Base-by-base conservation (phyloP, 2,888 invertebrate genomes). In the Spicauda simplicius region DNA sequence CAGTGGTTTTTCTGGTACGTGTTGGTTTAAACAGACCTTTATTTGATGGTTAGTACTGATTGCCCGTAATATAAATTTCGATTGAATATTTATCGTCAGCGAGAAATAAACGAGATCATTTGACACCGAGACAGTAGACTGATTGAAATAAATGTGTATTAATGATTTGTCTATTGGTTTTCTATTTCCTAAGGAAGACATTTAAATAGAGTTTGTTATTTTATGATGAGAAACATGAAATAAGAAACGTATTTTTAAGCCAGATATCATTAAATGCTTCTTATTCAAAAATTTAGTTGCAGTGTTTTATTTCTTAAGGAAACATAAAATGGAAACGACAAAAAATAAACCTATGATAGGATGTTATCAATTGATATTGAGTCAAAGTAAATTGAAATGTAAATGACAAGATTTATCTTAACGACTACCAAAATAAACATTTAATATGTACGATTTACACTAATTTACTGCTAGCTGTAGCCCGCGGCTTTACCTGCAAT, bases 11-110 rank as follows among this genome's bases (percentile, higher is more conserved):
- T 4, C 25, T 25, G 25, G 25, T 25, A 4, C 2, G 25, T 11
- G 11, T 58, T 58, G 8, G n/a, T 45, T 58, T 58, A 25, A 45
- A 45, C 45, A 16, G 45, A 7, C 12, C 30, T 25, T 45, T 58
- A 58, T 25, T 19, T 18, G 57, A 18, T 48, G 16, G 48, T 48
- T 63, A 64, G 65, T 66, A 72, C 68, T 72, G 76, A 80, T 80
- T 75, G 78, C 79, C 75, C 77, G 76, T 74, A 71, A 77, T 77
- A 74, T 80, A 78, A 75, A 75, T 58, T 58, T 58, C 59, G 70
- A 72, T 71, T 73, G 73, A 77, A 76, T 76, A 72, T 77, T 74
- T 73, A 72, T 61, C 66, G 69, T 64, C 69, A 20, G 70, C 67
- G 60, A 69, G 54, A 58, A 62, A 61, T 69, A 71, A 70, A 71